Conservation (phyloP, 2,888 invertebrate species). For the Drosophila nr. fundita region DNA sequence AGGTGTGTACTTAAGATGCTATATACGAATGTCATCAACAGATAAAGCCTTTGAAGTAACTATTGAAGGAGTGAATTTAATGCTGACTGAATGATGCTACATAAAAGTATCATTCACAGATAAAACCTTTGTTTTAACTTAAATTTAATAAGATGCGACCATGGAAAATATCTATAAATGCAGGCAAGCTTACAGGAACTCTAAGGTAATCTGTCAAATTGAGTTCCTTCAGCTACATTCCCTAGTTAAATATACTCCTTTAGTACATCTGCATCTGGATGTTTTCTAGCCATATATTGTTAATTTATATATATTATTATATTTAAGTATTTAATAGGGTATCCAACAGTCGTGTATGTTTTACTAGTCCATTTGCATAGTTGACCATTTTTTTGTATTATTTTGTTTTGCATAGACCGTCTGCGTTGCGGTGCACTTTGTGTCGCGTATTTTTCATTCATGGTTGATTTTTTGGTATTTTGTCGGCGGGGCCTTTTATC, state of each 20-base stretch:
- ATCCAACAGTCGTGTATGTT: conserved; percentile 1
- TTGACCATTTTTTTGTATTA: conserved; percentile 1
- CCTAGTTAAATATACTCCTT: not conserved
- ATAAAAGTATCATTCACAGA: not conserved
- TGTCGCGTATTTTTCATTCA: conserved; percentile 70
- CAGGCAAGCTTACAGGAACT: not conserved
- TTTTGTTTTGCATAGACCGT: conserved; percentile 61
- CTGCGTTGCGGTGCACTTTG: conserved; percentile 61
- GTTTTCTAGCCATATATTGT: no score
- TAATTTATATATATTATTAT: not conserved
- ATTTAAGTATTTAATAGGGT: conserved; percentile 2
- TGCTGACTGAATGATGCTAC: not conserved
- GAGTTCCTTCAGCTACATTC: not conserved
- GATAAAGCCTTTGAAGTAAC: not conserved
- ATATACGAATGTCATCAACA: not conserved
- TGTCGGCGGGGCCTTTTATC: conserved; percentile 75
- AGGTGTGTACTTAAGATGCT: not conserved
- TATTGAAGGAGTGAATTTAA: not conserved
- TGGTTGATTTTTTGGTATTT: conserved; percentile 74
- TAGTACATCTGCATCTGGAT: no score
- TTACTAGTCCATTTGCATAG: not conserved
- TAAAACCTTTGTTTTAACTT: not conserved
- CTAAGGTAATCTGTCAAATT: not conserved
- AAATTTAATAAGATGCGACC: not conserved
- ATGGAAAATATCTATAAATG: not conserved